Conservation (phyloP, 2,113 vertebrate genomes). For the Aptenodytes forsteri region DNA sequence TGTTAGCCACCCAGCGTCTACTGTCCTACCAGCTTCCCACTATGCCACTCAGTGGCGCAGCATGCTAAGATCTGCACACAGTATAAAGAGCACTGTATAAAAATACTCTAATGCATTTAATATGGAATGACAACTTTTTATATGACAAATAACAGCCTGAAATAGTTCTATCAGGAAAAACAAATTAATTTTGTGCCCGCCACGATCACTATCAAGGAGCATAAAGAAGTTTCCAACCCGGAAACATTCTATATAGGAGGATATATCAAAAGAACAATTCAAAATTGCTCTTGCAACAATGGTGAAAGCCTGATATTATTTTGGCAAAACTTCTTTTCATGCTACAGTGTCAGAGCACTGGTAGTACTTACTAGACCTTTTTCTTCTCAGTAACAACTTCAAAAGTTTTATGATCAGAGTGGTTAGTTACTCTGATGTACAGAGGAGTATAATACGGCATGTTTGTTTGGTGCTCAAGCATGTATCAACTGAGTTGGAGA, state of each 20-base stretch:
- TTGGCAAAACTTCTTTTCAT: not conserved
- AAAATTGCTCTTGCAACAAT: not conserved
- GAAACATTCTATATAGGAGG: not conserved
- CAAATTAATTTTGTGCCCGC: not conserved
- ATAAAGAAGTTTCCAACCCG: not conserved
- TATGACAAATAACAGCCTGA: not conserved
- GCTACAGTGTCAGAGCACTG: not conserved
- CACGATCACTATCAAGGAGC: rapidly evolving
- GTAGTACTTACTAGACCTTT: not conserved
- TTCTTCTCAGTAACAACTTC: not conserved
- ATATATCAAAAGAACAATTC: not conserved
- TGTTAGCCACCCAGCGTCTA: rapidly evolving
- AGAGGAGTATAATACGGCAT: not conserved
- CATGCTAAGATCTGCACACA: not conserved
- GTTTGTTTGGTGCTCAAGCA: not conserved
- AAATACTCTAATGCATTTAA: not conserved
- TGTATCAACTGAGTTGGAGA: not conserved
- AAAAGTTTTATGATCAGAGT: not conserved
- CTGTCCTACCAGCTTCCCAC: not conserved
- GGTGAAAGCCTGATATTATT: not conserved
- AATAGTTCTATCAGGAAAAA: not conserved
- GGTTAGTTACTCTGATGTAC: not conserved
- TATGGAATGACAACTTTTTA: not conserved
- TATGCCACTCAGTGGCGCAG: not conserved
- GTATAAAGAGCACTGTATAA: not conserved